A percentile compares a stretch with the other conserved stretches of the same genome.
These are phyloP conservation scores for Andrena bicolor DNA, from an alignment of 2,888 invertebrate genomes.

Conservation along the genomic window DNA sequence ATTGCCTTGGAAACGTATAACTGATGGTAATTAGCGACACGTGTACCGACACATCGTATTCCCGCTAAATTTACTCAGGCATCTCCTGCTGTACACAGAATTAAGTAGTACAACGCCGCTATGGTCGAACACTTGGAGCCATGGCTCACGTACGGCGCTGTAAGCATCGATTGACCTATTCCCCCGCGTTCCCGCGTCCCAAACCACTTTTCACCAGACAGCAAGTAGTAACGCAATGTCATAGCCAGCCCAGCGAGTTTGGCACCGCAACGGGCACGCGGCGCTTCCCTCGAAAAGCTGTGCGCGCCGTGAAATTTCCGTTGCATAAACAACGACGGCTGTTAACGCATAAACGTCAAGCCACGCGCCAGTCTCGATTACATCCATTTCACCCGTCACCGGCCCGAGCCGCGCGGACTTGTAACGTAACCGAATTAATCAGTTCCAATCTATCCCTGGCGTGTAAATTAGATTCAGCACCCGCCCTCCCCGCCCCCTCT, in stretches of 20 bases:
- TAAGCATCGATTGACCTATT: background rate
- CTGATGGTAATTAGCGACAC: background rate
- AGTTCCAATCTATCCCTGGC: conserved; percentile 38
- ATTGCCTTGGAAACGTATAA: too few relatives aligned
- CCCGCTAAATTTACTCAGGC: background rate
- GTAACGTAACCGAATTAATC: conserved; percentile 57
- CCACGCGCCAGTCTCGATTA: conserved; percentile 24
- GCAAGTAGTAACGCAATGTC: background rate
- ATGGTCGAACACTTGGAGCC: background rate
- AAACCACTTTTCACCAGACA: background rate
- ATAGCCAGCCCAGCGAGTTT: background rate
- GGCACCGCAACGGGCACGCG: background rate
- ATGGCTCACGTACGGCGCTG: background rate
- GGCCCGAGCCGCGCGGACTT: conserved; percentile 38
- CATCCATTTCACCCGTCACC: conserved; percentile 25
- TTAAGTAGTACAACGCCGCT: background rate
- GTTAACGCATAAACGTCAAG: conserved; percentile 13
- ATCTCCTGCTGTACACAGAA: background rate
- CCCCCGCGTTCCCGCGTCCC: background rate
- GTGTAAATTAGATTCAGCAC: conserved; percentile 44
- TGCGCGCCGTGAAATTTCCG: background rate
- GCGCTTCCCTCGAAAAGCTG: conserved; percentile 5
- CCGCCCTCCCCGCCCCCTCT: background rate
- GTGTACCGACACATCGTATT: background rate
- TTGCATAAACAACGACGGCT: conserved; percentile 7